These are phyloP conservation scores for Corythornis madagascariensis DNA, from an alignment of 2,113 vertebrate species.

Conservation along the genomic window DNA sequence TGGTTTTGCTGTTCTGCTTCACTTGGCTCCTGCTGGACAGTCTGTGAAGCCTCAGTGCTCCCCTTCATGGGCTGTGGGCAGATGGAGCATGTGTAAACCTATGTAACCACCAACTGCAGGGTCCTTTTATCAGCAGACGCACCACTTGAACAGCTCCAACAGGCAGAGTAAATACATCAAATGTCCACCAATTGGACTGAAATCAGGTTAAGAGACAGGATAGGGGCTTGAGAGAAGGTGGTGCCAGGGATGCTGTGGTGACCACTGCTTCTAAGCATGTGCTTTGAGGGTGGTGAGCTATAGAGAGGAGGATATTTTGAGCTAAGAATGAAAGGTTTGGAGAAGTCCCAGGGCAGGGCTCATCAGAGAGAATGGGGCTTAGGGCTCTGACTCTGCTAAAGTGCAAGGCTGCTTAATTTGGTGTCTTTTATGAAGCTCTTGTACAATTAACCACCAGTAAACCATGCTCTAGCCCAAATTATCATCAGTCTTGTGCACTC, in stretches of 20 bases:
- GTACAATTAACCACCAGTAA: neutral
- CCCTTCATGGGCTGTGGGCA: neutral
- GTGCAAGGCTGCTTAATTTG: neutral
- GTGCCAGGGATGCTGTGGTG: neutral
- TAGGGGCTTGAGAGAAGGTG: neutral
- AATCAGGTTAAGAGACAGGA: neutral
- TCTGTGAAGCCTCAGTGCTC: accelerated
- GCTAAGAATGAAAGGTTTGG: neutral
- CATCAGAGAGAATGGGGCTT: neutral
- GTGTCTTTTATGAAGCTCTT: neutral
- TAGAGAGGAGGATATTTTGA: neutral
- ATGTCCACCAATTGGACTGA: neutral
- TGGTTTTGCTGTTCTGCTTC: neutral
- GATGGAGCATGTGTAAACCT: neutral
- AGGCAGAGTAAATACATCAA: neutral
- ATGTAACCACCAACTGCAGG: neutral
- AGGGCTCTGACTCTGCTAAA: neutral
- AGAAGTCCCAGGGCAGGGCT: neutral
- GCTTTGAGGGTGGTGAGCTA: neutral
- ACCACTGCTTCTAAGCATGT: neutral
- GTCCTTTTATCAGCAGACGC: neutral
- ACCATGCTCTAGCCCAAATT: neutral
- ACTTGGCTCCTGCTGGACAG: too few relatives aligned
- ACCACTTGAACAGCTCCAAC: neutral
- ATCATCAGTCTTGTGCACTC: accelerated